Percentiles rank a stretch among this genome's conserved stretches.
phyloP scores from a whole-genome alignment of 1,140 invertebrate genomes.

The Drosophila bifasciata region DNA sequence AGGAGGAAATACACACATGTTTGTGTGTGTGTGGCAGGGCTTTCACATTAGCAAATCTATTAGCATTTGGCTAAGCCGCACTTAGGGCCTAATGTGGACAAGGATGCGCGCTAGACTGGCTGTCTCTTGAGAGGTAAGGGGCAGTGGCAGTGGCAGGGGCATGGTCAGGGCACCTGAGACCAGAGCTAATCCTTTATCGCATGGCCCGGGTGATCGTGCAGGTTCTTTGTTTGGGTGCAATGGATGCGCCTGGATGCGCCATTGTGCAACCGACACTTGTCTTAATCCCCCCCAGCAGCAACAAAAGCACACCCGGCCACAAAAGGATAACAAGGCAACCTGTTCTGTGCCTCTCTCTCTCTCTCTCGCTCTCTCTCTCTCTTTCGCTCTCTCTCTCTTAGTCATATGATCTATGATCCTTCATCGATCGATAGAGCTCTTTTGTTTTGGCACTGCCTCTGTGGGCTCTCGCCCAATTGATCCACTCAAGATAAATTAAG shows the following conservation, averaged over 20 bases:
- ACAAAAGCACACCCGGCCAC: slow-evolving; percentile 75
- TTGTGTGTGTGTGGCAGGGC: slow-evolving; percentile 50
- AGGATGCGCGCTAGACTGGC: slow-evolving; percentile 45
- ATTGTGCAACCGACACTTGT: slow-evolving; percentile 74
- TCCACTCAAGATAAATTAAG: slow-evolving; percentile 79
- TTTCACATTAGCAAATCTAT: slow-evolving; percentile 64
- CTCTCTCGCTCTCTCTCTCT: too few relatives aligned
- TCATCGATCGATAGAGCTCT: slow-evolving; percentile 35
- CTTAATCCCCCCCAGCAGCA: slow-evolving; percentile 40
- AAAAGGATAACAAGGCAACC: too few relatives aligned
- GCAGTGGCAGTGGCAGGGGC: too few relatives aligned
- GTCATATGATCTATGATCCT: too few relatives aligned
- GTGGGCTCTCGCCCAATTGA: slow-evolving; percentile 56
- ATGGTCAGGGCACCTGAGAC: too few relatives aligned
- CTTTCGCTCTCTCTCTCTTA: too few relatives aligned
- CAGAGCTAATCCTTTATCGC: slow-evolving; percentile 73
- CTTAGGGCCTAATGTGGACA: slow-evolving; percentile 59
- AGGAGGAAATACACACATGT: slow-evolving; percentile 23
- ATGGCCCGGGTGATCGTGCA: slow-evolving; percentile 55
- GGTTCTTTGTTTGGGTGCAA: slow-evolving; percentile 63
- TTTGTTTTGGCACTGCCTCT: slow-evolving; percentile 38
- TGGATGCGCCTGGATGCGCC: slow-evolving; percentile 26
- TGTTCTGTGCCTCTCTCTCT: too few relatives aligned
- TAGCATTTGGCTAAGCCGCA: slow-evolving; percentile 74
- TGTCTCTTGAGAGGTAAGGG: slow-evolving; percentile 51